Base-by-base conservation (phyloP, 2,888 invertebrate genomes). In the Poecilus cupreus region DNA sequence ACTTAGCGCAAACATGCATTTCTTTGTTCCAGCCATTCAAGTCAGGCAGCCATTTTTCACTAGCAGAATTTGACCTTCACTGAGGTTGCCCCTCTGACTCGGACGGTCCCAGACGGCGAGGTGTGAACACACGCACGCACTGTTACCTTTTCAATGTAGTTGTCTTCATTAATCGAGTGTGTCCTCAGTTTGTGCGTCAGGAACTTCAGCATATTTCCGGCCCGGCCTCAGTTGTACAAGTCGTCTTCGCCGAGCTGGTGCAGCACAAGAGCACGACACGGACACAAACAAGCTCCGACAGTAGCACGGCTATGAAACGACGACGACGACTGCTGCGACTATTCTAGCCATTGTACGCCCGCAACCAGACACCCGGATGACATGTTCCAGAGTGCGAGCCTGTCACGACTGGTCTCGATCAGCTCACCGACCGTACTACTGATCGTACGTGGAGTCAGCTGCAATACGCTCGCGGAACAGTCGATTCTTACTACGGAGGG, bases 151-250 rank as follows among this genome's bases (percentile, higher is more conserved):
- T 93, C 93, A 88, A 92, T 91, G 89, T 92, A 93, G 91, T 92
- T 92, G 90, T 94, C 94, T 92, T 96, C 95, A 92, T 95, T 95
- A 91, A 96, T 93, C 89, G 95, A 95, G 91, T 96, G 95, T 89
- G 94, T 94, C 91, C 94, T 93, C 90, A 96, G 92, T 92, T 96
- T 96, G 91, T 95, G 94, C 87, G 95, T 95, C 89, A 96, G 92
- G 91, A 94, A 95, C 91, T 94, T 95, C 91, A 95, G 94, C 95
- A 95, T 95, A 92, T 93, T 94, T 93, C 91, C 88, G 88, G 88
- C 89, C 88, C 90, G 89, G 85, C 86, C 46, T n/a, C 72, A 13
- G 16, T 20, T 3, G 18, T 16, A 18, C 8, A 8, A 39, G 82
- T 68, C 26, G 60, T 54, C 20, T 54, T 54, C 82, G 83, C 83